These are phyloP conservation scores for Hippasteria phrygiana DNA, from an alignment of 53 echinoderm and acorn worm species.

Conservation along the genomic window DNA sequence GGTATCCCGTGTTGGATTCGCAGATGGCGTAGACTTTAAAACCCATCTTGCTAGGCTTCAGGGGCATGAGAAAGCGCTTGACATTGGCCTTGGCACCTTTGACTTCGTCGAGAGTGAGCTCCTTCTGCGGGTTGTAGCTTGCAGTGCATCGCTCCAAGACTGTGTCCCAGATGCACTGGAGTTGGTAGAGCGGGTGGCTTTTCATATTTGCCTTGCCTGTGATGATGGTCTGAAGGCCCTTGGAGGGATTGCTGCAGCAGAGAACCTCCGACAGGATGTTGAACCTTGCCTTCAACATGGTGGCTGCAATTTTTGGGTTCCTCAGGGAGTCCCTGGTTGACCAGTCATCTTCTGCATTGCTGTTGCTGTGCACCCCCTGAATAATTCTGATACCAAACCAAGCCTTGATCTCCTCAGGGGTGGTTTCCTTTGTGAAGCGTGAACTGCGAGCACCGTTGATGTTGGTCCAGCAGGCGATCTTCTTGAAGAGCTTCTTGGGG, in stretches of 20 bases:
- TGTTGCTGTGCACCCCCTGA: too few species aligned
- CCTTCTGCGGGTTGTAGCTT: constrained; percentile 11
- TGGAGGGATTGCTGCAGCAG: constrained; percentile 17
- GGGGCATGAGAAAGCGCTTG: too few species aligned
- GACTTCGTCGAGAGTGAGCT: constrained; percentile 46
- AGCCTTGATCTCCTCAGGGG: too few species aligned
- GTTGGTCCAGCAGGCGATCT: constrained; percentile 43
- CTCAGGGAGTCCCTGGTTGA: too few species aligned
- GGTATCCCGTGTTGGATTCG: too few species aligned
- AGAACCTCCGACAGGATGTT: too few species aligned
- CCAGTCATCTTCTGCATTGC: too few species aligned
- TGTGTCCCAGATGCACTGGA: constrained; percentile 39
- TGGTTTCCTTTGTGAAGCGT: constrained; percentile 24
- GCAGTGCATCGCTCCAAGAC: constrained; percentile 9
- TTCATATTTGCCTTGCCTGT: constrained; percentile 9
- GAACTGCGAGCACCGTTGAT: neutral
- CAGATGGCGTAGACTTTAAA: too few species aligned
- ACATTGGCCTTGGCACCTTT: constrained; percentile 19
- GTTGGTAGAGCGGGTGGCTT: neutral
- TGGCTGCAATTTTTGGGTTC: too few species aligned
- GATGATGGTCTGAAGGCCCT: constrained; percentile 29
- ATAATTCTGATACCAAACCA: too few species aligned
- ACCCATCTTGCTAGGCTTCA: too few species aligned
- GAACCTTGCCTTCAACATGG: too few species aligned
- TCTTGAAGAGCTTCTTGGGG: constrained; percentile 30